A percentile compares a stretch with the other conserved stretches of the same genome.
Conservation (phyloP, 2,797 vertebrate species). For the Dryobates pubescens region DNA sequence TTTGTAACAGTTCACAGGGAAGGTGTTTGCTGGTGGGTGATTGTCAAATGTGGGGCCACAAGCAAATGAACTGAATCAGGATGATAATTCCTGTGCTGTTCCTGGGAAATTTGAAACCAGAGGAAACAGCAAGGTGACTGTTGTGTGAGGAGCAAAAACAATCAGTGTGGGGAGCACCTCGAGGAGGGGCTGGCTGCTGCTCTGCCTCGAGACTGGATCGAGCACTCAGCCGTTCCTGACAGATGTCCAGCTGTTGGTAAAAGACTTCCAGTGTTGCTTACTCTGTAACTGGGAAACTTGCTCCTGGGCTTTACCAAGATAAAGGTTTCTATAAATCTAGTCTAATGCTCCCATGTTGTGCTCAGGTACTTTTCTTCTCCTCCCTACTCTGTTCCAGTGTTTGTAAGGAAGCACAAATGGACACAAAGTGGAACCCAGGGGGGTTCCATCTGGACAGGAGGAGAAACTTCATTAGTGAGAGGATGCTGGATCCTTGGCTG, state of each 20-base stretch:
- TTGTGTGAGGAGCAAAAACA: background rate
- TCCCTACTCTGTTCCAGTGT: background rate
- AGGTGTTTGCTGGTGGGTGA: background rate
- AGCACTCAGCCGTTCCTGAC: background rate
- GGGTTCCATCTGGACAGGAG: no score
- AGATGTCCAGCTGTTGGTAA: background rate
- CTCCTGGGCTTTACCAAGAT: background rate
- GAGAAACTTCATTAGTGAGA: no score
- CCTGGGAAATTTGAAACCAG: background rate
- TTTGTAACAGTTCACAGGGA: slow-evolving; percentile 14
- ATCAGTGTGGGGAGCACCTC: background rate
- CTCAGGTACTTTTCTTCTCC: no score
- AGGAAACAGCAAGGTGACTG: background rate
- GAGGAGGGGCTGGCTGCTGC: background rate
- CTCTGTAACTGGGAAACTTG: background rate
- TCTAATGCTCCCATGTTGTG: no score
- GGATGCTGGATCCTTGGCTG: no score
- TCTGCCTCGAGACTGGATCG: background rate
- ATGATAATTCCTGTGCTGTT: background rate
- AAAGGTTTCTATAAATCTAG: no score
- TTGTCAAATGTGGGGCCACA: background rate
- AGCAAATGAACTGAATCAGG: background rate
- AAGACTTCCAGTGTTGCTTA: background rate
- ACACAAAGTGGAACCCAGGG: background rate
- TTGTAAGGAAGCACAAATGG: background rate